Base-by-base conservation (phyloP, 2,113 vertebrate species). In the Hemibagrus wyckioides region DNA sequence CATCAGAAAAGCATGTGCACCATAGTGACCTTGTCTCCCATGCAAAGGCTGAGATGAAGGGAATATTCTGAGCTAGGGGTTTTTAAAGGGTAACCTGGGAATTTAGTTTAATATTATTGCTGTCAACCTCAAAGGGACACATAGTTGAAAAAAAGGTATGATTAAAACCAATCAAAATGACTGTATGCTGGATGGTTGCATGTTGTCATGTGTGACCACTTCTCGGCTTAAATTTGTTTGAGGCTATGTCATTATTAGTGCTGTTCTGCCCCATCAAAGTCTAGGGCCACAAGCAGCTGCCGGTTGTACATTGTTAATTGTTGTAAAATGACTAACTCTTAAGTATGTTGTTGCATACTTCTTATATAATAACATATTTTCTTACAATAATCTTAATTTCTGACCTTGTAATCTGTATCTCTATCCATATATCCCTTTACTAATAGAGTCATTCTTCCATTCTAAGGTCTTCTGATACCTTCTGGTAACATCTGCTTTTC, bases 401-500 rank as follows among this genome's bases (percentile, higher is more conserved):
- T 23, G 41, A 39, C 15, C 33, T 41, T 4, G 10, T 13, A 36
- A 36, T 36, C 36, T 52, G 13, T 30, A 30, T 77, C 48, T 77
- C 75, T 52, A 52, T 2, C 48, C 28, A 52, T 77, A 8, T 52
- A 30, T 52, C 44, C 14, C 28, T 19, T 30, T 50, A 0, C 30
- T 75, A 44, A 48, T 28, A 28, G 21, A 75, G 13, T 48, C 39
- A 44, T 92, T 94, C 90, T 94, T 54, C 19, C 69, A 41, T 69
- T 39, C 69, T 69, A 17, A 75, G 39, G 23, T 61, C 36, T 65
- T 41, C 17, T 65, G 50, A 52, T 90, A 92, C 91, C 48, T 90
- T 90, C 63, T 33, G n/a, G 30, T 86, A 59, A 85, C 69, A 39
- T 56, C 54, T 84, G 2, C 48, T 88, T 52, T 50, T 82, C 71